These are phyloP conservation scores for Pterocles orientalis DNA, from an alignment of 2,113 vertebrate genomes.

Conservation along the genomic window DNA sequence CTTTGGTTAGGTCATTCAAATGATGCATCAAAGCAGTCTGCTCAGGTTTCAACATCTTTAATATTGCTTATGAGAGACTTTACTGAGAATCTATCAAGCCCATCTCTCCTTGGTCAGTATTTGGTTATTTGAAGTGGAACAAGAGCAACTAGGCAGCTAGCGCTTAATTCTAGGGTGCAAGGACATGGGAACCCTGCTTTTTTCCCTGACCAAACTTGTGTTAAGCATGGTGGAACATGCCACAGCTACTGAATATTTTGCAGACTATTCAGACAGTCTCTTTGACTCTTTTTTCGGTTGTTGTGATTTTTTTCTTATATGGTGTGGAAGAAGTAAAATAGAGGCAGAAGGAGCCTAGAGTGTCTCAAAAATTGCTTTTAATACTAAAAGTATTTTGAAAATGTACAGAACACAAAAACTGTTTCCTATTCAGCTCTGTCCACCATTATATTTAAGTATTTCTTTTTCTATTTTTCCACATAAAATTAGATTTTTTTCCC, in stretches of 20 bases:
- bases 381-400: background rate
- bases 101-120: background rate
- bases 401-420: background rate
- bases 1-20: background rate
- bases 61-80: background rate
- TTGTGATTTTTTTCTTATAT: background rate
- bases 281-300: background rate
- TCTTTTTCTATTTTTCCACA: background rate
- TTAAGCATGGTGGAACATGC: background rate
- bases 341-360: background rate
- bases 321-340: background rate
- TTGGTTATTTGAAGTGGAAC: background rate
- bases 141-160: background rate
- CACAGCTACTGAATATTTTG: background rate
- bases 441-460: background rate
- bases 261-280: background rate
- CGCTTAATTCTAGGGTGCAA: background rate
- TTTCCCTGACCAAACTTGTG: accelerated
- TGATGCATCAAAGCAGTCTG: background rate
- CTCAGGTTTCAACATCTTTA: background rate
- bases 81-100: background rate
- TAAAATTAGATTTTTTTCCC: accelerated
- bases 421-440: background rate
- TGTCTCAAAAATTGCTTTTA: background rate
- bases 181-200: accelerated